phyloP scores from a whole-genome alignment of 2,113 vertebrate genomes.

The Panthera leo region DNA sequence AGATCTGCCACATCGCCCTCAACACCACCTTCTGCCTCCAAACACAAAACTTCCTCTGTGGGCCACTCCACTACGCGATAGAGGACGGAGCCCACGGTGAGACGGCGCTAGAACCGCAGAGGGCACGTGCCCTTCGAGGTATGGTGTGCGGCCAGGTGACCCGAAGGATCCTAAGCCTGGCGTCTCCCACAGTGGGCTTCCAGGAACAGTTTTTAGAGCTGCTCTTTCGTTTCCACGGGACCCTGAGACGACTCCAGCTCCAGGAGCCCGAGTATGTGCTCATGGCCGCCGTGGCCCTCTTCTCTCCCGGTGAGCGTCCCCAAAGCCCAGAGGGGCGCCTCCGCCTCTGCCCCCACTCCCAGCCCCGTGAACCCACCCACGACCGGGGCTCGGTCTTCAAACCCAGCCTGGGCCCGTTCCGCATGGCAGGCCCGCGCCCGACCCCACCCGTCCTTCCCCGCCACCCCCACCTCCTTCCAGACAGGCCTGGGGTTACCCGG shows the following conservation, averaged over 20 bases:
- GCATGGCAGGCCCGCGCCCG: background rate
- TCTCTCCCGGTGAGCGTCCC: constrained; percentile 86
- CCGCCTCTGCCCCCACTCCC: background rate
- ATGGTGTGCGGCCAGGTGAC: background rate
- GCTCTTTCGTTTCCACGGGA: constrained; percentile 87
- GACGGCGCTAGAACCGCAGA: fast-evolving
- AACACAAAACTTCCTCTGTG: constrained; percentile 79
- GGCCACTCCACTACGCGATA: constrained; percentile 78
- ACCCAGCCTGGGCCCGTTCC: background rate
- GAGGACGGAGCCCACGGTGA: constrained; percentile 70
- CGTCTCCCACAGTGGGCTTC: constrained; percentile 83
- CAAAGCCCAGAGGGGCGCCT: background rate
- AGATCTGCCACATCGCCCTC: constrained; percentile 78
- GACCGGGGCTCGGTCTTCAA: background rate
- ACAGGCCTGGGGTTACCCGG: constrained; percentile 61
- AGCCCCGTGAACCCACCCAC: background rate
- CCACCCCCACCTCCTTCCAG: constrained; percentile 10
- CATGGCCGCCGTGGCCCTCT: constrained; percentile 86
- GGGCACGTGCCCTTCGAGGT: background rate
- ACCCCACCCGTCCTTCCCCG: background rate
- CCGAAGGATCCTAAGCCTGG: background rate
- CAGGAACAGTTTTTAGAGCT: constrained; percentile 88
- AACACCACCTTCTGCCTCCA: constrained; percentile 81
- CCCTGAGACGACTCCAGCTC: constrained; percentile 83
- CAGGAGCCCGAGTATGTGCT: constrained; percentile 87